Conservation (phyloP, 2,113 vertebrate species). For the Ameiurus melas region DNA sequence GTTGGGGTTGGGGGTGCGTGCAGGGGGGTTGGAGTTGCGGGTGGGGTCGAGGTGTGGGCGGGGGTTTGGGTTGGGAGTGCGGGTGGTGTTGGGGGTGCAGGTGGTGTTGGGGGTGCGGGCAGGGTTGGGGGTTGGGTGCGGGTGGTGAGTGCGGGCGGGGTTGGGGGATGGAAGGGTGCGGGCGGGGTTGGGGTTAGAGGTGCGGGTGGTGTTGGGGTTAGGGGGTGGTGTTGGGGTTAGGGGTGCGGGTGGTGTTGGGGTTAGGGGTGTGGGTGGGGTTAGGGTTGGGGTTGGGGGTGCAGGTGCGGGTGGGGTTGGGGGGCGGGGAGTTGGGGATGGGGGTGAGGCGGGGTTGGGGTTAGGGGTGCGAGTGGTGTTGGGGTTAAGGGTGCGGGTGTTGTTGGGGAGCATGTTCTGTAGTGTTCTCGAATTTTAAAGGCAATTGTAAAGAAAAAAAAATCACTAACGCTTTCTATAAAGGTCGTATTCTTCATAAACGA, state of each 20-base stretch:
- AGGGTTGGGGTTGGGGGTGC: too few relatives aligned
- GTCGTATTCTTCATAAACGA: background rate
- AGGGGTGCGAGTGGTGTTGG: too few relatives aligned
- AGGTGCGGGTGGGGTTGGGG: too few relatives aligned
- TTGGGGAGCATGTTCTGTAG: background rate
- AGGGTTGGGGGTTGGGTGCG: fast-evolving
- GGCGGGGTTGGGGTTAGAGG: background rate
- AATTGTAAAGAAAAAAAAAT: background rate
- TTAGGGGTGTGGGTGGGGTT: background rate
- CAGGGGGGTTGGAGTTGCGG: background rate
- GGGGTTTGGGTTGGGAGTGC: too few relatives aligned
- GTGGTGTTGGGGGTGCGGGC: background rate
- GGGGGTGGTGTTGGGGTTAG: too few relatives aligned
- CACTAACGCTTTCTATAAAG: background rate
- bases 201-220: background rate
- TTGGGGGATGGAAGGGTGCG: too few relatives aligned
- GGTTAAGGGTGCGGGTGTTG: too few relatives aligned
- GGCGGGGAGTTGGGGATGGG: background rate
- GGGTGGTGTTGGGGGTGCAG: too few relatives aligned
- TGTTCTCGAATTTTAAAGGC: background rate
- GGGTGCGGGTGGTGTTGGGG: background rate
- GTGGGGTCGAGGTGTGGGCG: too few relatives aligned
- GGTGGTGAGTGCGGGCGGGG: too few relatives aligned
- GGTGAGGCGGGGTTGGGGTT: background rate
- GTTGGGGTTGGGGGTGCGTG: too few relatives aligned